Base-by-base conservation (phyloP, 2,113 vertebrate genomes). In the Oryzias curvinotus region DNA sequence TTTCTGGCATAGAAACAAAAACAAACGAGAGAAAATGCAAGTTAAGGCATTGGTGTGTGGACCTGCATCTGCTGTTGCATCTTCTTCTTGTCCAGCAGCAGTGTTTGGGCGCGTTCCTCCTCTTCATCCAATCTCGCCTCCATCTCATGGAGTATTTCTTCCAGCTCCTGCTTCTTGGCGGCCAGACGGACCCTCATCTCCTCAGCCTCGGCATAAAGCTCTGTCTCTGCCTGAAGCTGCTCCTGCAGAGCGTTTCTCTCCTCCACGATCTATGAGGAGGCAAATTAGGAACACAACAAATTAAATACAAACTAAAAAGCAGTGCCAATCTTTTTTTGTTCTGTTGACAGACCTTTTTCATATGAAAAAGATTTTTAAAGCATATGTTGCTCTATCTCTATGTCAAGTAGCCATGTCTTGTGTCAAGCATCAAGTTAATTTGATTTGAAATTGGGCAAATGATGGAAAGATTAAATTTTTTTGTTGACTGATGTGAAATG, bases 51-150 rank as follows among this genome's bases (percentile, higher is more conserved):
- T 15, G 13, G 47, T 60, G 28, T 47, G n/a, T 3, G 28, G 56
- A 98, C 96, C 94, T 97, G 92, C 92, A 98, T 95, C 86, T 98
- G 96, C 75, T 96, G 94, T 49, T 96, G 94, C 94, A 96, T 95
- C 78, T 96, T 96, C 84, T 96, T 98, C 90, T 94, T 96, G 4
- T 98, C 96, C 4, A 90, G 89, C 65, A 95, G 92, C 64, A 98
- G 59, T 16, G 89, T 87, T 80, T 96, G 94, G 75, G 93, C 82
- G 1, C 93, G 91, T 43, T 98, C 96, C 25, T 98, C 96, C 65
- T 98, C 96, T 68, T 98, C 96, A 74, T 98, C 96, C 46, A 98
- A 89, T 45, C 96, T 92, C 6, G 93, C 93, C 85, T 98, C 96
- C 96, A 98, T 97, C 87, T 98, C 96, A 0, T 96, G 96, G 19